Percentiles rank a stretch among this genome's conserved stretches.
Evolutionary conservation across 2,888 invertebrate species (phyloP).

Genomic region (Rotaria macrura): DNA sequence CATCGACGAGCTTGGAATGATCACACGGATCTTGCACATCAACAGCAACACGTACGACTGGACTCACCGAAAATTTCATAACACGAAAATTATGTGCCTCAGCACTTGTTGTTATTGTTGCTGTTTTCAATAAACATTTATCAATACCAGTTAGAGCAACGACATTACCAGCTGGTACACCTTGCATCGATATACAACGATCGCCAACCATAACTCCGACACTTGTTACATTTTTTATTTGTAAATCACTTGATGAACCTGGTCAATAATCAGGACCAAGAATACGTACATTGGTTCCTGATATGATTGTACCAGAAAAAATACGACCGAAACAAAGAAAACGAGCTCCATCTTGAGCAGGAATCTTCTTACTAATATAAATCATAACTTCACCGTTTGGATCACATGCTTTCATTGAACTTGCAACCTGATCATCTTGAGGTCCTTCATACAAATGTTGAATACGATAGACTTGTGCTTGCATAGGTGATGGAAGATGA

Average conservation of each 20-base stretch:
- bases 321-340: slow-evolving; percentile 38
- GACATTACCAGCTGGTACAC: slow-evolving; percentile 37
- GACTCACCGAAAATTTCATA: slow-evolving; percentile 36
- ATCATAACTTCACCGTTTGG: slow-evolving; percentile 37
- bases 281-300: slow-evolving; percentile 35
- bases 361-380: slow-evolving; percentile 38
- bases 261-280: slow-evolving; percentile 35
- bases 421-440: slow-evolving; percentile 36
- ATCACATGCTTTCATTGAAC: slow-evolving; percentile 37
- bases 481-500: slow-evolving; percentile 37
- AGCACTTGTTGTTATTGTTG: slow-evolving; percentile 36
- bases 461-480: slow-evolving; percentile 37
- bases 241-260: slow-evolving; percentile 25
- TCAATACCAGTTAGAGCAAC: slow-evolving; percentile 37
- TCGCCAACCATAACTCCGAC: slow-evolving; percentile 36
- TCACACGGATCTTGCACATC: slow-evolving; percentile 35
- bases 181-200: slow-evolving; percentile 26
- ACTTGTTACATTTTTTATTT: slow-evolving; percentile 32
- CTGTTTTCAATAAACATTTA: slow-evolving; percentile 36
- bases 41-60: slow-evolving; percentile 37
- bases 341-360: slow-evolving; percentile 34
- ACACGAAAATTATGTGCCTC: slow-evolving; percentile 36
- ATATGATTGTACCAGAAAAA: slow-evolving; percentile 36
- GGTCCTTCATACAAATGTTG: slow-evolving; percentile 38
- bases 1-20: slow-evolving; percentile 36